Conservation (phyloP, 2,797 vertebrate genomes). For the Anabas testudineus region DNA sequence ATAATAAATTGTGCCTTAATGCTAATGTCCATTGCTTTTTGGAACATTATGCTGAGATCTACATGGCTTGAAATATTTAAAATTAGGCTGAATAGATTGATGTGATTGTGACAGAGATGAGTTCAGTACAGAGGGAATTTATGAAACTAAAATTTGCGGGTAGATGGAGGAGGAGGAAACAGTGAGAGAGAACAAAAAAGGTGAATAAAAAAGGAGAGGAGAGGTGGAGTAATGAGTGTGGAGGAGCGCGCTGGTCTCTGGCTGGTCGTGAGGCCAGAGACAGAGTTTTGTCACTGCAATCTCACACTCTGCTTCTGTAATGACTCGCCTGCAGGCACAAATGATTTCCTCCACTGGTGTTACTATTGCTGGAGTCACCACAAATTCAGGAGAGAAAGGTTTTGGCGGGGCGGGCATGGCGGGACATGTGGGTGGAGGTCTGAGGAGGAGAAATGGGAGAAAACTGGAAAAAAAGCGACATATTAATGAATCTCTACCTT, state of each 20-base stretch:
- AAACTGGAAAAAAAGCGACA: background rate
- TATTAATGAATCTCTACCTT: conserved; percentile 30
- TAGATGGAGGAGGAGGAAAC: background rate
- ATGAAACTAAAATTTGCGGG: conserved; percentile 12
- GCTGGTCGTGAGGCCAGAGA: conserved; percentile 82
- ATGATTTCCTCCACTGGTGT: conserved; percentile 94
- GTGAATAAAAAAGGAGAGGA: conserved; percentile 14
- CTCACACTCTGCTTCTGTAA: conserved; percentile 89
- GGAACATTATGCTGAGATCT: background rate
- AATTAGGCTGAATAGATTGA: background rate
- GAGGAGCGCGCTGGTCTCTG: conserved; percentile 62
- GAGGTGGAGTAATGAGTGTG: conserved; percentile 62
- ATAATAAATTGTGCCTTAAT: background rate
- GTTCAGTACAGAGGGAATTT: background rate
- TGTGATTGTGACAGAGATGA: background rate
- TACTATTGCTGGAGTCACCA: conserved; percentile 84
- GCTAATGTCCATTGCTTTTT: background rate
- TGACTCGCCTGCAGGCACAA: conserved; percentile 94
- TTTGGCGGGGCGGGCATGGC: conserved; percentile 13
- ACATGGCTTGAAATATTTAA: background rate
- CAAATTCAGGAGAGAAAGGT: conserved; percentile 72
- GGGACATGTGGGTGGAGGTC: background rate
- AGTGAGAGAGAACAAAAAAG: background rate
- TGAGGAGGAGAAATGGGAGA: background rate
- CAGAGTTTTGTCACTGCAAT: conserved; percentile 78